phyloP scores from a whole-genome alignment of 2,113 vertebrate genomes.

The Empidonax alnorum region DNA sequence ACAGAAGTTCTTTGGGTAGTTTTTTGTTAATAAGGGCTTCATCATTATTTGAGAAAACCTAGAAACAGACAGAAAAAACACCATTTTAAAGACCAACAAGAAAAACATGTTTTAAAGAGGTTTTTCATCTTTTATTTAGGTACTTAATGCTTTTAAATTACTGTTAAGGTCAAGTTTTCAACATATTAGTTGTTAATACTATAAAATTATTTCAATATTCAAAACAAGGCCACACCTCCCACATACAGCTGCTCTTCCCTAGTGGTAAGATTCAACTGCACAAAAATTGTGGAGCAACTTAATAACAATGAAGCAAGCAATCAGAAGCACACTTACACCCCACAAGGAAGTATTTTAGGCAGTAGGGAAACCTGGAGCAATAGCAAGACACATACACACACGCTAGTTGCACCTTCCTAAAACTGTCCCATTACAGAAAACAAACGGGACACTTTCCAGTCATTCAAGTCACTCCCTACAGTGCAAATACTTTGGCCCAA shows the following conservation, averaged over 20 bases:
- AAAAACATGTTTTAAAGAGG: background rate
- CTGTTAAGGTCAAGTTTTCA: background rate
- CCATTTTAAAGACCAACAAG: background rate
- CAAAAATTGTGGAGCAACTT: background rate
- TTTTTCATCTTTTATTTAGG: background rate
- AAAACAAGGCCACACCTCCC: background rate
- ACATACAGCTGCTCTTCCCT: background rate
- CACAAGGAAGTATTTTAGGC: background rate
- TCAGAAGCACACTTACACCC: background rate
- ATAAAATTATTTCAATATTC: background rate
- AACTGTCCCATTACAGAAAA: background rate
- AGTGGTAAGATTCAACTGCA: background rate
- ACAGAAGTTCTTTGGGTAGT: conserved; percentile 95
- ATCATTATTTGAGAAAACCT: conserved; percentile 95
- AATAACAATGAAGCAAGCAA: background rate
- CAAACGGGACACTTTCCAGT: background rate
- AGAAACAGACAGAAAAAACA: conserved; percentile 23
- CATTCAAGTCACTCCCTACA: background rate
- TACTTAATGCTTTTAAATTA: background rate
- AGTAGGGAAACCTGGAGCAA: background rate
- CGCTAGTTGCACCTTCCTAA: background rate
- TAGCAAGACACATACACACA: background rate
- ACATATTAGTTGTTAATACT: background rate
- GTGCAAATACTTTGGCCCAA: background rate
- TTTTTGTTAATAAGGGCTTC: conserved; percentile 97